A percentile compares a stretch with the other conserved stretches of the same genome.
phyloP scores from a whole-genome alignment of 2,888 invertebrate species.

The Napeogenes sylphis region DNA sequence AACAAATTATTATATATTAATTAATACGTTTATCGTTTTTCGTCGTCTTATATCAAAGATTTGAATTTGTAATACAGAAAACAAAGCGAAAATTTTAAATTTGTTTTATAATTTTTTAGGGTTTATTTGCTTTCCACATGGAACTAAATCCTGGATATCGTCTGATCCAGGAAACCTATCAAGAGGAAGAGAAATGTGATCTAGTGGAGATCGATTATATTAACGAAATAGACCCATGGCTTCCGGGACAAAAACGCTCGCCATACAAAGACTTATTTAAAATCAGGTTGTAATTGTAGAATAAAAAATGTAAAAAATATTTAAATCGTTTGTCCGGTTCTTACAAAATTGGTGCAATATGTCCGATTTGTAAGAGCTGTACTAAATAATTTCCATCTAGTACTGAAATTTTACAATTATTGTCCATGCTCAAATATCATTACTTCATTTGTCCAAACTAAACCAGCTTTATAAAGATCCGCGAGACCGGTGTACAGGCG shows the following conservation, averaged over 20 bases:
- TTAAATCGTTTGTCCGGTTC: too few relatives aligned
- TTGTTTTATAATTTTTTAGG: conserved; percentile 41
- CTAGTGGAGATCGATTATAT: conserved; percentile 77
- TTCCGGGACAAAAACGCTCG: conserved; percentile 73
- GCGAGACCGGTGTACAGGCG: conserved; percentile 75
- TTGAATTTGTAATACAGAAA: background rate
- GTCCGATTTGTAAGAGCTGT: too few relatives aligned
- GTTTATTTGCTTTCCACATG: conserved; percentile 77
- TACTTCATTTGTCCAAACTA: too few relatives aligned
- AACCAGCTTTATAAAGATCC: conserved; percentile 62
- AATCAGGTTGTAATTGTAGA: conserved; percentile 60
- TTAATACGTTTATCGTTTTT: too few relatives aligned
- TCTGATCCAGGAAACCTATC: conserved; percentile 76
- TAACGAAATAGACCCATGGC: conserved; percentile 74
- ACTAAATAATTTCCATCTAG: too few relatives aligned
- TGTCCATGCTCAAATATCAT: background rate
- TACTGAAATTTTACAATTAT: too few relatives aligned
- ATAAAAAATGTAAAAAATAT: background rate
- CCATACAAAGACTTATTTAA: conserved; percentile 75
- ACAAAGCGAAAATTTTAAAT: background rate
- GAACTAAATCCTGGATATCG: conserved; percentile 77
- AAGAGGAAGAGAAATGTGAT: conserved; percentile 80
- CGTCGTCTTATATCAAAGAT: background rate
- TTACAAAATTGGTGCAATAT: too few relatives aligned
- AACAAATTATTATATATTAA: too few relatives aligned